These are phyloP conservation scores for Apogon talboti DNA, from an alignment of 2,797 vertebrate species.

Conservation along the genomic window DNA sequence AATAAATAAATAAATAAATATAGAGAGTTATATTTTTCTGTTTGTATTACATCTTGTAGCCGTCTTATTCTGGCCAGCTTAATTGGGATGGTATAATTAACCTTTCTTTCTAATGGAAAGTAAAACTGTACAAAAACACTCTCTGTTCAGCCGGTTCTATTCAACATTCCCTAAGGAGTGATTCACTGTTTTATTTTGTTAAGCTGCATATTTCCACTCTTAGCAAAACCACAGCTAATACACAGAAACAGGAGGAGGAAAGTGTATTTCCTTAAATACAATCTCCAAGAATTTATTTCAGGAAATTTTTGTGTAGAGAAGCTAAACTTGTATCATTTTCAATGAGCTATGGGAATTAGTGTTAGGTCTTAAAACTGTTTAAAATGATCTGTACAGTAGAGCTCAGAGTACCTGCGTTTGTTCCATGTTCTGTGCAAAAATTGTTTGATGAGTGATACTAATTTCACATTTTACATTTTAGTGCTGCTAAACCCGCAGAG, in stretches of 20 bases:
- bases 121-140: conserved; percentile 1
- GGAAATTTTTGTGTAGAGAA: too few species aligned
- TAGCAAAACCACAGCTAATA: too few species aligned
- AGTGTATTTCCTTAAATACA: too few species aligned
- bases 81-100: not conserved
- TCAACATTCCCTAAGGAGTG: conserved; percentile 50
- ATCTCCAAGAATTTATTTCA: too few species aligned
- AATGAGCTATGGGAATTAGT: too few species aligned
- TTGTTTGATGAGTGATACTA: not conserved
- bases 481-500: conserved; percentile 21
- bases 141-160: conserved; percentile 53
- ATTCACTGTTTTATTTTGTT: conserved; percentile 43
- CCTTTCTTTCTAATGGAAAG: not conserved
- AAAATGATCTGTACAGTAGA: too few species aligned
- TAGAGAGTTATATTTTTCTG: not conserved
- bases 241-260: too few species aligned
- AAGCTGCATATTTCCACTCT: not conserved
- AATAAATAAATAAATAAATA: not conserved
- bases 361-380: too few species aligned
- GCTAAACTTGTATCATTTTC: too few species aligned
- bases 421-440: too few species aligned
- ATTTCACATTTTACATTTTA: conserved; percentile 19
- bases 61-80: not conserved
- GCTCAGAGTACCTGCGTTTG: too few species aligned
- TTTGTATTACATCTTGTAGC: not conserved